Conservation (phyloP, 2,797 vertebrate species). For the Euthynnus affinis region DNA sequence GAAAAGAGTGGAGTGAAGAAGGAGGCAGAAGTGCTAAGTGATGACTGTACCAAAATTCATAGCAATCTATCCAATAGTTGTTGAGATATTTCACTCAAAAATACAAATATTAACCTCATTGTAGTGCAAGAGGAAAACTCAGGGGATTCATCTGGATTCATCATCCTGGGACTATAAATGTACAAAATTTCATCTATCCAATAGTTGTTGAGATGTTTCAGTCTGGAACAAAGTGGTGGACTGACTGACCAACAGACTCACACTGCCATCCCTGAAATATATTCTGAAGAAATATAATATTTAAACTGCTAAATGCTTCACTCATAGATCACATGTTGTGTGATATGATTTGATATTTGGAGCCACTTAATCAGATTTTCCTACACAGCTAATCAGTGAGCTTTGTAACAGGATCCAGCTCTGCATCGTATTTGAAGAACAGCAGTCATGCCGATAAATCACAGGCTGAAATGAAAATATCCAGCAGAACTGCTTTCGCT, state of each 20-base stretch:
- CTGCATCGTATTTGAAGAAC: slow-evolving; percentile 19
- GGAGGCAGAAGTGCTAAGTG: not conserved
- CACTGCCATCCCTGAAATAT: no score
- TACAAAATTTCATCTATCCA: no score
- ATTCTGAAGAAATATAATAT: not conserved
- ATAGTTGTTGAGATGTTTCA: no score
- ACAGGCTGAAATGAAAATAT: slow-evolving; percentile 27
- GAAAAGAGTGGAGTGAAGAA: not conserved
- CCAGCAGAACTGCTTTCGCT: slow-evolving; percentile 5
- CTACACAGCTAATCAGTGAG: slow-evolving; percentile 4
- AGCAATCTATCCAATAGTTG: no score
- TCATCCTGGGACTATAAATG: no score
- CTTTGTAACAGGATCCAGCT: slow-evolving; percentile 26
- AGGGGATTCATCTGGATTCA: no score
- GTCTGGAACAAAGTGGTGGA: no score
- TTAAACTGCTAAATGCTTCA: slow-evolving; percentile 11
- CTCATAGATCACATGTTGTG: not conserved
- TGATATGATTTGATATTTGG: not conserved
- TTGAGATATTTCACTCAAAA: no score
- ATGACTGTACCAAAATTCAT: no score
- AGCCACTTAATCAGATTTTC: slow-evolving; percentile 31
- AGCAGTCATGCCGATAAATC: slow-evolving; percentile 14
- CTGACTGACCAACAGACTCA: no score
- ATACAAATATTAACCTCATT: no score
- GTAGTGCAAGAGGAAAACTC: no score